Evolutionary conservation across 2,113 vertebrate species (phyloP), one percentile per base, ranked within the genome.

Genomic region (Furnarius figulus): DNA sequence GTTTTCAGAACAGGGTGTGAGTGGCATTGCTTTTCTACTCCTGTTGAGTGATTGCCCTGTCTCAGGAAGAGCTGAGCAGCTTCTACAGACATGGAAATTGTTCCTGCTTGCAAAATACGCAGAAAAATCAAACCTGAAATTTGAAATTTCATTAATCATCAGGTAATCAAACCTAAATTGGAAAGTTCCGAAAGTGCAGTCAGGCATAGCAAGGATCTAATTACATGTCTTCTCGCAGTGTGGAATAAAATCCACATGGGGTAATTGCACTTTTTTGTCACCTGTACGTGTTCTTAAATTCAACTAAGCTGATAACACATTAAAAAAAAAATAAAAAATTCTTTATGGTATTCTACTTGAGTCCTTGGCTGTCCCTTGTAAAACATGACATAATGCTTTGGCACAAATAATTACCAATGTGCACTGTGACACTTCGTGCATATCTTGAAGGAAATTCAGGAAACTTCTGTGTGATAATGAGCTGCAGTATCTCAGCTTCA

Each of bases 111-210:
- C 9, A 74, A 80, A 66, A 65, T 33, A 10, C 14, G 24, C 42
- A 81, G 52, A 59, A 61, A 86, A 37, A 94, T 84, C 56, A 72
- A 73, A 85, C 68, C 28, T 47, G 79, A 94, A 78, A 90, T 86
- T 42, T 37, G 37, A 75, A 94, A 72, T 92, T 88, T 96, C 93
- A 28, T 78, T 93, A 93, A 93, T 95, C 52, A 84, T 86, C 66
- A 46, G 35, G 52, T 89, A 94, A 95, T 96, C 76, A 90, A 87
- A 89, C 16, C 20, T 81, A 90, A 94, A 95, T 76, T 68, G 66
- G 21, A 89, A 81, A 78, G 82, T 63, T 92, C 52, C 35, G 21
- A 14, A 86, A 85, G 49, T 24, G 50, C 56, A 87, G 77, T 75
- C 89, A 82, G 62, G 70, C 46, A 0, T 88, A 78, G 73, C 73